phyloP scores from a whole-genome alignment of 2,797 vertebrate genomes.

The Anguilla pacifica region DNA sequence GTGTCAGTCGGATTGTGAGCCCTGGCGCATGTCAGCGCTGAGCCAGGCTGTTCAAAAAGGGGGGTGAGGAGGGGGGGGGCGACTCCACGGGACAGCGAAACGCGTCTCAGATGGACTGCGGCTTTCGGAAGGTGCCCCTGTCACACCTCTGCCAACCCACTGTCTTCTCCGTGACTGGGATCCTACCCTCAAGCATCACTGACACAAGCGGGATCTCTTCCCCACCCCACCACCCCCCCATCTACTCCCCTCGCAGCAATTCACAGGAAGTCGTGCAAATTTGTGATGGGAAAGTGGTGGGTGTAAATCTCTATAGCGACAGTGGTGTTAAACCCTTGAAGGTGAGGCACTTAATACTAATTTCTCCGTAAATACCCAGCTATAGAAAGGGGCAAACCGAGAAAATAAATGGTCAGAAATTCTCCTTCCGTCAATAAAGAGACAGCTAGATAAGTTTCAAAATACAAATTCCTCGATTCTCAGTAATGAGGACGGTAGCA shows the following conservation, averaged over 20 bases:
- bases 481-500: background rate
- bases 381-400: background rate
- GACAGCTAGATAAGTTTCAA: background rate
- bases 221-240: background rate
- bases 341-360: background rate
- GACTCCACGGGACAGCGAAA: background rate
- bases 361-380: background rate
- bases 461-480: background rate
- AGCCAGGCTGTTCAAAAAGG: background rate
- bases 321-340: background rate
- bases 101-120: background rate
- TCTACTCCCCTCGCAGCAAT: background rate
- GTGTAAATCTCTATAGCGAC: background rate
- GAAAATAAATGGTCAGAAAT: slow-evolving; percentile 44
- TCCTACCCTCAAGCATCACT: background rate
- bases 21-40: slow-evolving; percentile 25
- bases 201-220: background rate
- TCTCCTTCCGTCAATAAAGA: slow-evolving; percentile 46
- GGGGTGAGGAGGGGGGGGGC: background rate
- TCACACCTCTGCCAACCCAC: slow-evolving; percentile 21
- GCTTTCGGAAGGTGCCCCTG: slow-evolving; percentile 50
- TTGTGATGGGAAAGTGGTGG: background rate
- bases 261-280: background rate
- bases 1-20: slow-evolving; percentile 34
- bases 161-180: background rate